Percentiles rank a stretch among this genome's conserved stretches.
These are phyloP conservation scores for Chaetodon trifasciatus DNA, from an alignment of 2,797 vertebrate species.

Conservation along the genomic window DNA sequence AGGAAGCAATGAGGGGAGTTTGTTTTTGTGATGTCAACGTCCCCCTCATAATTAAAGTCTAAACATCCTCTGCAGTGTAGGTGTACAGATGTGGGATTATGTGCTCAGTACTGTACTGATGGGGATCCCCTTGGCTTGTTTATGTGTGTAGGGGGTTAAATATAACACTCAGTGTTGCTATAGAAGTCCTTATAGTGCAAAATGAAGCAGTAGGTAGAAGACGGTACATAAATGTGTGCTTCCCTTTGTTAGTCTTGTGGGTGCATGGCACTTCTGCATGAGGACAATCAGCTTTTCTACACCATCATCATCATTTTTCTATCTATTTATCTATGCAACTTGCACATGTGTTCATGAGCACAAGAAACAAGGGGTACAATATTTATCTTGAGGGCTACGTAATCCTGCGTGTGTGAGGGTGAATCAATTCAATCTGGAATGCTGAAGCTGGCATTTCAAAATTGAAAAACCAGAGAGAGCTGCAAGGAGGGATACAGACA, in stretches of 20 bases:
- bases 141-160: slow-evolving; percentile 40
- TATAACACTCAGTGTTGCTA: neutral
- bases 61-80: slow-evolving; percentile 71
- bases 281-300: neutral
- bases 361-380: neutral
- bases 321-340: neutral
- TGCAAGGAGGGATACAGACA: neutral
- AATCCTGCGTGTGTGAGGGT: slow-evolving; percentile 1
- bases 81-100: slow-evolving; percentile 45
- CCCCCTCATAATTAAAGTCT: slow-evolving; percentile 65
- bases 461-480: slow-evolving; percentile 21
- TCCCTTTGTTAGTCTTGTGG: neutral
- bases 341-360: neutral
- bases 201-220: neutral
- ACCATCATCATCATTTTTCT: neutral
- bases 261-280: slow-evolving; percentile 6
- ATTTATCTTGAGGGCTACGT: slow-evolving; percentile 28
- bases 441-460: slow-evolving; percentile 32
- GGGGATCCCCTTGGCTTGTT: slow-evolving; percentile 25
- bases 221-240: neutral
- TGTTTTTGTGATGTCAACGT: slow-evolving; percentile 52
- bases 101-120: slow-evolving; percentile 13
- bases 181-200: slow-evolving; percentile 1
- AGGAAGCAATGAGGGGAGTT: slow-evolving; percentile 62
- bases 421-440: slow-evolving; percentile 49